Evolutionary conservation across 2,888 invertebrate genomes (phyloP), one percentile per base, ranked within the genome.

Genomic region (Thereva unica): DNA sequence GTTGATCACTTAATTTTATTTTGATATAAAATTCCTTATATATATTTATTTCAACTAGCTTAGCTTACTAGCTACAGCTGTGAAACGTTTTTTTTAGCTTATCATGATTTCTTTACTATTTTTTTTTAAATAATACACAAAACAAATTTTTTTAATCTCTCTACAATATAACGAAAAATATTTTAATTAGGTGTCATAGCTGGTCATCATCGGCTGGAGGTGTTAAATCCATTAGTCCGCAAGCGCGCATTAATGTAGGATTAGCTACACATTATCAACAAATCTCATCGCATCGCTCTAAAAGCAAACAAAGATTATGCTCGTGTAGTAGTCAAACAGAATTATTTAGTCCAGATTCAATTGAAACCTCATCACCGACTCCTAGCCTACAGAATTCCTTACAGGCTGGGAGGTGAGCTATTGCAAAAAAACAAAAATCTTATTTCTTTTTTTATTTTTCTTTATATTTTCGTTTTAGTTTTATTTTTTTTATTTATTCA

Each of bases 281-380:
- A 49, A 49, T 54, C 34, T 7, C 56, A 49, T 54, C 44, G 12
- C 49, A 64, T 38, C 44, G 40, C 12, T 10, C 9, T 10, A 64
- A 67, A 54, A 57, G n/a, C 38, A 79, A 73, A 80, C 79, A 72
- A 67, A 73, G 67, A 35, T 73, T 71, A 78, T 83, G 72, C 44
- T 71, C 71, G 71, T 90, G 89, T 75, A 87, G 89, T 71, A 90
- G 90, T 77, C 89, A 89, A 77, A 89, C 88, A 8, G 90, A 90
- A 72, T 79, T 88, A 54, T 85, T 86, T 71, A 89, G 88, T 0
- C 78, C 88, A 66, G 65, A 64, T 50, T 59, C 65, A 47, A 57
- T 65, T 45, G 64, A 64, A n/a, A 67, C 49, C 37, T 61, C 77
- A 69, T 82, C 82, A 1, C 81, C 82, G 8, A 78, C 81, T 52